Conservation (phyloP, 1,140 invertebrate species). For the Probaryconus sp. region DNA sequence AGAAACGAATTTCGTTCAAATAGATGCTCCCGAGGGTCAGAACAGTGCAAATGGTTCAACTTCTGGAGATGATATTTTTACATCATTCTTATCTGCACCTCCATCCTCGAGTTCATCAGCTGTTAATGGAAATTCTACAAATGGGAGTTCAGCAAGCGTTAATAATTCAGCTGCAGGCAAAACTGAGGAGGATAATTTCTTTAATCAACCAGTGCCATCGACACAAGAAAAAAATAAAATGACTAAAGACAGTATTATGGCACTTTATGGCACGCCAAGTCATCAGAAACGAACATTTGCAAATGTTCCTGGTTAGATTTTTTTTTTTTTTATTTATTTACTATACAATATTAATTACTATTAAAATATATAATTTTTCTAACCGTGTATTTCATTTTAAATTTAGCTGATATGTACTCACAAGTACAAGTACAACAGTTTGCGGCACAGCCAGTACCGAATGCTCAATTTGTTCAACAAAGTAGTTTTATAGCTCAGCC, state of each 20-base stretch:
- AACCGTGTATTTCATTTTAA: too few species aligned
- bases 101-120: constrained; percentile 69
- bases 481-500: constrained; percentile 47
- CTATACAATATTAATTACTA: neutral
- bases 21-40: constrained; percentile 74
- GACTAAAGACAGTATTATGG: constrained; percentile 96
- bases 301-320: constrained; percentile 65
- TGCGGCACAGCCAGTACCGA: constrained; percentile 20
- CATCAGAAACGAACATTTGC: constrained; percentile 69
- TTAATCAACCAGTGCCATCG: constrained; percentile 88
- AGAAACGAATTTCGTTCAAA: constrained; percentile 33
- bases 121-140: constrained; percentile 61
- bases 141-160: constrained; percentile 70
- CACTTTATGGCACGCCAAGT: constrained; percentile 85
- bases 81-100: constrained; percentile 86
- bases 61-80: constrained; percentile 85
- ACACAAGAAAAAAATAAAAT: constrained; percentile 88
- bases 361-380: constrained; percentile 34
- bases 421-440: constrained; percentile 68
- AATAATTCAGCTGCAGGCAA: constrained; percentile 76
- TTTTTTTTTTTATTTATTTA: constrained; percentile 7
- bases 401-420: constrained; percentile 68
- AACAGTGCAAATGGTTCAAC: constrained; percentile 69
- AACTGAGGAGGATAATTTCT: constrained; percentile 92
- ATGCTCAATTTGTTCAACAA: constrained; percentile 70